phyloP scores from a whole-genome alignment of 64 coral and sea anemone genomes.

The Orbicella faveolata region DNA sequence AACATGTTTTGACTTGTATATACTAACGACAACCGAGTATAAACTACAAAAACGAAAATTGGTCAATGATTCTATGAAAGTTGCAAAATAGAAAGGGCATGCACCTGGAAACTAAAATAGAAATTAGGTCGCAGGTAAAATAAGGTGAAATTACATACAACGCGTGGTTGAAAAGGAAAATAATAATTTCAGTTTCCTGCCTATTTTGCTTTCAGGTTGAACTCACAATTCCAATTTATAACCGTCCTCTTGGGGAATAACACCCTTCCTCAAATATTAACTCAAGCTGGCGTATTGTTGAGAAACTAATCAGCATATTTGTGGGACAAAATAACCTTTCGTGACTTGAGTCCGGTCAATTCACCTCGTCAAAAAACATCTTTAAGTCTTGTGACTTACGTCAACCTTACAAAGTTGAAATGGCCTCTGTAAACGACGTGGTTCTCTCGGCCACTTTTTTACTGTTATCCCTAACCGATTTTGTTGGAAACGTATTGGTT shows the following conservation, averaged over 20 bases:
- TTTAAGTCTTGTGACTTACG: neutral
- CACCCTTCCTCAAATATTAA: conserved; percentile 21
- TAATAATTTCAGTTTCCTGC: neutral
- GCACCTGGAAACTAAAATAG: no score
- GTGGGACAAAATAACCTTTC: neutral
- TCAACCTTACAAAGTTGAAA: neutral
- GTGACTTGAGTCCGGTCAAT: neutral
- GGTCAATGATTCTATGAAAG: no score
- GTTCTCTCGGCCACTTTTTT: neutral
- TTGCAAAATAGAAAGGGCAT: no score
- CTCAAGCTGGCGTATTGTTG: neutral
- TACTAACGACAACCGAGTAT: no score
- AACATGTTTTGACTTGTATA: no score
- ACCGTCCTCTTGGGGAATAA: neutral
- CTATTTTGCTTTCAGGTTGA: neutral
- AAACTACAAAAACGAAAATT: no score
- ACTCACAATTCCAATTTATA: no score
- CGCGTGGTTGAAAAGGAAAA: neutral
- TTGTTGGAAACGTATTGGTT: conserved; percentile 31
- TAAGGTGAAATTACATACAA: neutral
- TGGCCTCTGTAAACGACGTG: conserved; percentile 16
- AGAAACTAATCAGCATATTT: neutral
- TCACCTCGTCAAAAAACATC: neutral
- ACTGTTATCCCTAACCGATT: neutral
- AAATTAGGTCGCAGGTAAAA: no score